phyloP scores from a whole-genome alignment of 1,140 invertebrate species.

The Euwallacea fornicatus region DNA sequence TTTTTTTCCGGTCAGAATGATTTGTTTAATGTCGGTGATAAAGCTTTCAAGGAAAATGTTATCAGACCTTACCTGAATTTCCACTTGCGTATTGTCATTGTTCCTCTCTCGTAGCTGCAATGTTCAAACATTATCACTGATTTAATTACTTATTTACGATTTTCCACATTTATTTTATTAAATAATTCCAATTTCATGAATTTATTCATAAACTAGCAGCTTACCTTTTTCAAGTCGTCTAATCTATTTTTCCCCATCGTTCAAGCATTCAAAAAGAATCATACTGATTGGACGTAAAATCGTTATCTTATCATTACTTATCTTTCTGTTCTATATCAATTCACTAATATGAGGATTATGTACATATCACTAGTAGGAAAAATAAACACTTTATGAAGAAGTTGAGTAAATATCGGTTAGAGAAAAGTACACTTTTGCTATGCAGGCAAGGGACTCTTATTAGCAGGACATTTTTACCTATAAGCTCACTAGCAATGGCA shows the following conservation, averaged over 20 bases:
- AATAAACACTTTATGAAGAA: background rate
- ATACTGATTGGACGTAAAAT: background rate
- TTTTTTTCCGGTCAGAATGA: background rate
- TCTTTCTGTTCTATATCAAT: background rate
- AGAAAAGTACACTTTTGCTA: background rate
- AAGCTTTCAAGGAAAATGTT: background rate
- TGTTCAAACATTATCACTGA: background rate
- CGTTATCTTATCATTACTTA: background rate
- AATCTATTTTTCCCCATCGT: conserved; percentile 37
- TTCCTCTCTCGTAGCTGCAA: background rate
- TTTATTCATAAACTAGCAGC: background rate
- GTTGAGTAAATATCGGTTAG: background rate
- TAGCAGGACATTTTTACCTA: background rate
- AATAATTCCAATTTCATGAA: background rate
- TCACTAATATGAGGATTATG: background rate
- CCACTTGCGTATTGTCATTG: conserved; percentile 16
- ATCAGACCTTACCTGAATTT: conserved; percentile 23
- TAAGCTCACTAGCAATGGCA: background rate
- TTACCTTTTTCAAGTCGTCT: conserved; percentile 29
- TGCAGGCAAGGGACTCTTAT: background rate
- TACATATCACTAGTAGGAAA: background rate
- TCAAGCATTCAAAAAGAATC: background rate
- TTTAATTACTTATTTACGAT: background rate
- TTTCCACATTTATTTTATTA: background rate
- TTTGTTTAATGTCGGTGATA: background rate